phyloP scores from a whole-genome alignment of 2,113 vertebrate species.

The Calyptomena viridis region DNA sequence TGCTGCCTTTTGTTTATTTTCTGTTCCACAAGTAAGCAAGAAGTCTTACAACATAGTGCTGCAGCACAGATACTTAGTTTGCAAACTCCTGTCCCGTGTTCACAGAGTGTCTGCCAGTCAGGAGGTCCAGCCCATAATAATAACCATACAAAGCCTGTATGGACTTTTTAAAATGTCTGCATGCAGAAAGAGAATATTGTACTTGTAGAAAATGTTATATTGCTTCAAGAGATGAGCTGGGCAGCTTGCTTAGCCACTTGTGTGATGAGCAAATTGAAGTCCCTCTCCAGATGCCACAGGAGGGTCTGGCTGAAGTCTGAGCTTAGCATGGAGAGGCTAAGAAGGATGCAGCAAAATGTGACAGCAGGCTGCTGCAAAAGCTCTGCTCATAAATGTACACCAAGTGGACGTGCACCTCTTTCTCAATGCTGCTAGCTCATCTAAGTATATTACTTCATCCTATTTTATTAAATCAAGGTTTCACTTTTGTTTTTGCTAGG shows the following conservation, averaged over 20 bases:
- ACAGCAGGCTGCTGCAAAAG: neutral
- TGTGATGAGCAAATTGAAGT: neutral
- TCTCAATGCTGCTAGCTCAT: neutral
- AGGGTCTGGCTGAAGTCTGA: neutral
- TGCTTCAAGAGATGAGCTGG: neutral
- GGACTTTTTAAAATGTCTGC: neutral
- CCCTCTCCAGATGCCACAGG: neutral
- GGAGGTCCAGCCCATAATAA: neutral
- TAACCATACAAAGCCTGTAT: neutral
- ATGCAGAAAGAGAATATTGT: neutral
- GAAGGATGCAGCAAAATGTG: neutral
- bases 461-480: neutral
- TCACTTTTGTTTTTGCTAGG: neutral
- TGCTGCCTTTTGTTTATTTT: neutral
- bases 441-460: neutral
- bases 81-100: neutral
- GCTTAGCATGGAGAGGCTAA: neutral
- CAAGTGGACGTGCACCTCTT: neutral
- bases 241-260: neutral
- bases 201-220: neutral
- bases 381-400: neutral
- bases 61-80: neutral
- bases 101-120: neutral
- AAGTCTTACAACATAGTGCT: neutral
- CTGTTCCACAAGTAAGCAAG: neutral